phyloP scores from a whole-genome alignment of 2,888 invertebrate species.

The Cryptus armator region DNA sequence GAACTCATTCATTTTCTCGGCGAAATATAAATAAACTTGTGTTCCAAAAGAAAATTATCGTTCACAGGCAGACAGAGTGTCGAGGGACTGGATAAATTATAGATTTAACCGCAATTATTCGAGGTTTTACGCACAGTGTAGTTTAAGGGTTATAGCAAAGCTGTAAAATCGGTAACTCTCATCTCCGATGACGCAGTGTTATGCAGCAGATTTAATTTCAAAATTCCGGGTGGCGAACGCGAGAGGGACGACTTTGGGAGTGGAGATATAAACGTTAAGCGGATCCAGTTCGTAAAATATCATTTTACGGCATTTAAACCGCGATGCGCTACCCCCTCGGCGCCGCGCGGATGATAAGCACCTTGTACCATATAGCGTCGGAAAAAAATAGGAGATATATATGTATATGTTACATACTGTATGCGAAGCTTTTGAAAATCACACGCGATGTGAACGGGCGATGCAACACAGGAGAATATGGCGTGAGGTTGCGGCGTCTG shows the following conservation, averaged over 20 bases:
- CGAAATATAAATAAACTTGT: neutral
- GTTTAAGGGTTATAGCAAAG: neutral
- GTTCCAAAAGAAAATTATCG: neutral
- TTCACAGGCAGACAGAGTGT: neutral
- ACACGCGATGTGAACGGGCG: slow-evolving; percentile 13
- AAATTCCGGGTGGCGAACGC: slow-evolving; percentile 9
- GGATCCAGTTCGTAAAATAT: slow-evolving; percentile 63
- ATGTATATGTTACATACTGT: neutral
- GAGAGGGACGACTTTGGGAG: neutral
- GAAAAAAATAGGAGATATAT: slow-evolving; percentile 25
- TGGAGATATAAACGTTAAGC: slow-evolving; percentile 47
- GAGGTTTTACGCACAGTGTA: neutral
- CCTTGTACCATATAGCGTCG: neutral
- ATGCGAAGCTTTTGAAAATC: slow-evolving; percentile 40
- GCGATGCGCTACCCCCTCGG: slow-evolving; percentile 23
- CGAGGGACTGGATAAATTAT: neutral
- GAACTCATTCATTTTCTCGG: slow-evolving; percentile 20
- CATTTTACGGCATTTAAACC: slow-evolving; percentile 69
- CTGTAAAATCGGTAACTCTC: neutral
- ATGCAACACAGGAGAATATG: slow-evolving; percentile 17
- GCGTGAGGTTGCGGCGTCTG: slow-evolving; percentile 45
- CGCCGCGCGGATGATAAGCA: neutral
- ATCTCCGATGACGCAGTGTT: neutral
- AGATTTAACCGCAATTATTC: neutral
- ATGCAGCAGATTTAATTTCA: slow-evolving; percentile 17